A percentile compares a stretch with the other conserved stretches of the same genome.
These are phyloP conservation scores for Alviniconcha strummeri DNA, from an alignment of 2,888 invertebrate species.

Conservation along the genomic window DNA sequence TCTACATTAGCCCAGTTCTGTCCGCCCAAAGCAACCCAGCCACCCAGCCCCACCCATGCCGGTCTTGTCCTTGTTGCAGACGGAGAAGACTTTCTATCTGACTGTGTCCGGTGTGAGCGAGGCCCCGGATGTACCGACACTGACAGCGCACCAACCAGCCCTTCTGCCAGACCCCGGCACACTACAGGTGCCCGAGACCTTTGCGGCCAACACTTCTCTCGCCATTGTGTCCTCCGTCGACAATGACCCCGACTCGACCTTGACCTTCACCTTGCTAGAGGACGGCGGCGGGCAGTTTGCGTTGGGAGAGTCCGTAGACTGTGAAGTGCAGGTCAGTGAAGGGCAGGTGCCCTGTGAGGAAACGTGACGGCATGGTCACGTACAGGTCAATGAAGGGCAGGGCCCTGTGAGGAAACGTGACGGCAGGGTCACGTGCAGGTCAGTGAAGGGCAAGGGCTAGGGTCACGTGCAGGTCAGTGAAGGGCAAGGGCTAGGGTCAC, in stretches of 20 bases:
- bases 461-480: too few species aligned
- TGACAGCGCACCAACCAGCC: conserved; percentile 36
- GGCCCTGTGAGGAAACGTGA: too few species aligned
- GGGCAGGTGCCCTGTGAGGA: too few species aligned
- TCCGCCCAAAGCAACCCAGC: too few species aligned
- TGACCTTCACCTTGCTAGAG: conserved; percentile 39
- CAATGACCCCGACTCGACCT: conserved; percentile 37
- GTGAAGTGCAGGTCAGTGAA: conserved; percentile 36
- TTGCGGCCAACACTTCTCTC: conserved; percentile 36
- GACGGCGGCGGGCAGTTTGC: conserved; percentile 34
- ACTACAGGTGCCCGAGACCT: conserved; percentile 41
- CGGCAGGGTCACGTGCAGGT: too few species aligned
- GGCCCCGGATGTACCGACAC: conserved; percentile 37
- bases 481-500: too few species aligned
- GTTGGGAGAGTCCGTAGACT: conserved; percentile 23
- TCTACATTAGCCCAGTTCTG: too few species aligned
- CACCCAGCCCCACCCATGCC: too few species aligned
- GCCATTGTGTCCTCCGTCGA: conserved; percentile 41
- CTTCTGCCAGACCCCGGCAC: conserved; percentile 27
- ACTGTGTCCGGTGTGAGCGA: conserved; percentile 41
- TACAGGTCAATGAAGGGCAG: too few species aligned
- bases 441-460: too few species aligned
- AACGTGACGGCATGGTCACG: too few species aligned
- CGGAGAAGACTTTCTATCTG: conserved; percentile 41
- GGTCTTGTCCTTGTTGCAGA: conserved; percentile 28